Evolutionary conservation across 2,797 vertebrate genomes (phyloP).

Genomic region (Eulemur rubriventer): DNA sequence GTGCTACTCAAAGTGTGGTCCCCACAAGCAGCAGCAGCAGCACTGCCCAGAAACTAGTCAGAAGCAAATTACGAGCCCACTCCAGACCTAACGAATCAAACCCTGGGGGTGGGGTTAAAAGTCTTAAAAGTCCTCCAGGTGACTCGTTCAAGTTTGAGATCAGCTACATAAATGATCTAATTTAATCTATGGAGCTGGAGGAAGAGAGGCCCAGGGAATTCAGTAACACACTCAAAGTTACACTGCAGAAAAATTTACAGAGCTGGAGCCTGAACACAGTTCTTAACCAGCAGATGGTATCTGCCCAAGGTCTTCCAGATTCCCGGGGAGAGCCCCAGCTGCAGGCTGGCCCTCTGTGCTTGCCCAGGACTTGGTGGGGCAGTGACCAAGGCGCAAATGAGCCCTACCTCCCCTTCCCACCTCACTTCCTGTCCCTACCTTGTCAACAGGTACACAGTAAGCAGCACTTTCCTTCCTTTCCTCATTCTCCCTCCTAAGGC

Average conservation of each 20-base stretch:
- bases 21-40: neutral
- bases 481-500: neutral
- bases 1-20: neutral
- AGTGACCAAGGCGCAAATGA: accelerated
- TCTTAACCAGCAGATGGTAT: neutral
- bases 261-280: neutral
- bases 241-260: neutral
- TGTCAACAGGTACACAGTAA: neutral
- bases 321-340: neutral
- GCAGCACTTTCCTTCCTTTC: neutral
- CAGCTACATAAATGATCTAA: neutral
- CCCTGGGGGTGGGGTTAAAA: no score
- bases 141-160: neutral
- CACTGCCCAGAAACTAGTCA: neutral
- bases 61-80: neutral
- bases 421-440: neutral
- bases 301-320: neutral
- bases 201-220: neutral
- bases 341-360: neutral
- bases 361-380: neutral
- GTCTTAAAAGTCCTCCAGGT: neutral
- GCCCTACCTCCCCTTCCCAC: neutral
- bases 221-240: neutral
- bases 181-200: neutral
- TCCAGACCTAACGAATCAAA: neutral